Conservation (phyloP, 2,888 invertebrate genomes). For the Cepaea hortensis region DNA sequence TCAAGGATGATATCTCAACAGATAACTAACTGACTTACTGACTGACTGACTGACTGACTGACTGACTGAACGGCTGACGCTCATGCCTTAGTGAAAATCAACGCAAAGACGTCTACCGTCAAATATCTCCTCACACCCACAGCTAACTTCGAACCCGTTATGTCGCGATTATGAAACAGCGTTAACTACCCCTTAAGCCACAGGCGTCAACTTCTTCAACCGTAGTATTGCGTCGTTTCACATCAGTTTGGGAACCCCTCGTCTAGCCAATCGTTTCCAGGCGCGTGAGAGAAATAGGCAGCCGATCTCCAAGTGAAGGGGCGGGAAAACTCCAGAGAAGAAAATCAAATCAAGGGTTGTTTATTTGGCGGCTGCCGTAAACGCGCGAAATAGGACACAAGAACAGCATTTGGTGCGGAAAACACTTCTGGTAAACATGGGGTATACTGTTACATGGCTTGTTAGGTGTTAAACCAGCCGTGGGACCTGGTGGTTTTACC, state of each 20-base stretch:
- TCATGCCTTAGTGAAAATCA: too few relatives aligned
- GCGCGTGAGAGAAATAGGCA: background rate
- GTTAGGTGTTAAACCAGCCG: background rate
- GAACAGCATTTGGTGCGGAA: slow-evolving; percentile 11
- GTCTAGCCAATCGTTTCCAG: background rate
- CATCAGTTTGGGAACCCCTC: background rate
- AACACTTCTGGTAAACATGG: background rate
- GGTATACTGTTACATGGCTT: background rate
- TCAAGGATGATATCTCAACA: too few relatives aligned
- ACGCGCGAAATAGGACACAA: background rate
- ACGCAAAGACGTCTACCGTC: too few relatives aligned
- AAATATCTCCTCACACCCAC: too few relatives aligned
- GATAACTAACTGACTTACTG: too few relatives aligned
- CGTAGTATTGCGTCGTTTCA: too few relatives aligned
- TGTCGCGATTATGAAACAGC: too few relatives aligned
- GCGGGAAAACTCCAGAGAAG: background rate
- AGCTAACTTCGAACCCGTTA: too few relatives aligned
- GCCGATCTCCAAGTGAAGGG: background rate
- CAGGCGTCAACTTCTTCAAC: too few relatives aligned
- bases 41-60: too few relatives aligned
- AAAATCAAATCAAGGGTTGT: background rate
- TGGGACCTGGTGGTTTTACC: background rate
- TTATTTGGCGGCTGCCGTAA: background rate
- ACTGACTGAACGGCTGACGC: too few relatives aligned
- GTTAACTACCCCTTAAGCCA: too few relatives aligned